phyloP scores from a whole-genome alignment of 2,797 vertebrate genomes.

The Spinibarbus caldwelli region DNA sequence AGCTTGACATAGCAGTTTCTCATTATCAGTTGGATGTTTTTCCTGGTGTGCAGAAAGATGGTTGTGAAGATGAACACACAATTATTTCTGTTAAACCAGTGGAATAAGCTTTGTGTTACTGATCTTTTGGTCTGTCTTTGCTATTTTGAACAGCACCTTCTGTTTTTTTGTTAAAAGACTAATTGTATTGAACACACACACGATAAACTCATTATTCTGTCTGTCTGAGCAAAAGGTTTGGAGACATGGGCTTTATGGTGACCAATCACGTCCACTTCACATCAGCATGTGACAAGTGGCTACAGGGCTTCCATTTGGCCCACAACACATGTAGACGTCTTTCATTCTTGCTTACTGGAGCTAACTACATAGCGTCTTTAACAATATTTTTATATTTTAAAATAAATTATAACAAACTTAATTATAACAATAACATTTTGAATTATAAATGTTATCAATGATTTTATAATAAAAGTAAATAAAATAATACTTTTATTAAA shows the following conservation, averaged over 20 bases:
- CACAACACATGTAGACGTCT: conserved; percentile 5
- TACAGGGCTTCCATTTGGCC: conserved; percentile 33
- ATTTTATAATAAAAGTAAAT: neutral
- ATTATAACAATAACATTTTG: too few relatives aligned
- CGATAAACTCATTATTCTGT: conserved; percentile 68
- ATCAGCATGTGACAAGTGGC: conserved; percentile 45
- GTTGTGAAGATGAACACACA: neutral
- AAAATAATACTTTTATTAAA: neutral
- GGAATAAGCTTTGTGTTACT: conserved; percentile 34
- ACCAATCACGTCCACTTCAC: conserved; percentile 40
- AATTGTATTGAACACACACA: conserved; percentile 65
- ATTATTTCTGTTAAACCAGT: conserved; percentile 16
- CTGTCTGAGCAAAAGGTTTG: conserved; percentile 59
- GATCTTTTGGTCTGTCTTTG: conserved; percentile 65
- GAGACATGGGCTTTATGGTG: conserved; percentile 49
- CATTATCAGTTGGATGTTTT: neutral
- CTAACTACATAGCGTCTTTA: neutral
- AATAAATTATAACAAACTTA: too few relatives aligned
- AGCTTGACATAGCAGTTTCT: neutral
- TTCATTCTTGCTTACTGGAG: neutral
- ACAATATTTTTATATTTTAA: neutral
- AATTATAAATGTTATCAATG: too few relatives aligned
- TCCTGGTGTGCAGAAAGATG: neutral
- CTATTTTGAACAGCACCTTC: conserved; percentile 51
- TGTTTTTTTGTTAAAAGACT: conserved; percentile 74